Base-by-base conservation (phyloP, 2,797 vertebrate species). In the Myotis myotis region DNA sequence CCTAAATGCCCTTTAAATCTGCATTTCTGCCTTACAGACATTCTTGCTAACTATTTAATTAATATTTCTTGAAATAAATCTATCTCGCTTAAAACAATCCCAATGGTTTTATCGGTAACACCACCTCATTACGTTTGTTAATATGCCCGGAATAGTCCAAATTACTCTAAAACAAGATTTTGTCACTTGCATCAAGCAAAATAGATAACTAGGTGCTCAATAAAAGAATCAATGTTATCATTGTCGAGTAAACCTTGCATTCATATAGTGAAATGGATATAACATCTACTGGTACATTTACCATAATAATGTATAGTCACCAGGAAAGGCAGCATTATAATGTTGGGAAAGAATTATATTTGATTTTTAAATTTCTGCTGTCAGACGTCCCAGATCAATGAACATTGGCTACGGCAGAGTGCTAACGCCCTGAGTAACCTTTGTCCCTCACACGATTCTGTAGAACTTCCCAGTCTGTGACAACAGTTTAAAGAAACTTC, bases 321-420 rank as follows among this genome's bases (percentile, higher is more conserved):
- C 60, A 92, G 38, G 13, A 94, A 19, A 90, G 23, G 2, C 28
- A 85, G 20, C 11, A 74, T 90, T 79, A 66, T 6, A 74, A 84
- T 80, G 13, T 49, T 92, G 15, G 51, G 8, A 86, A 86, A 72
- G 23, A 93, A 36, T 0, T 49, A 36, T 44, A 89, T 72, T 87
- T 84, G 23, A 70, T 84, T 85, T 87, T 66, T 51, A 51, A 75
- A 91, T 88, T 94, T 94, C 79, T 94, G 30, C 36, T 94, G 57
- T 66, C 38, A 88, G 25, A 68, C 51, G 8, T 96, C 72, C 25
- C 91, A 96, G 22, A 87, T 83, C 53, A 70, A 12, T 76, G 30
- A 91, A 47, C 33, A 64, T 15, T 53, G 47, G 20, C 33, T 86
- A 5, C 87, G 78, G 79, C 83, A 91, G 74, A 38, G 23, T 86